Conservation (phyloP, 1,140 invertebrate genomes). For the Venturia canescens region DNA sequence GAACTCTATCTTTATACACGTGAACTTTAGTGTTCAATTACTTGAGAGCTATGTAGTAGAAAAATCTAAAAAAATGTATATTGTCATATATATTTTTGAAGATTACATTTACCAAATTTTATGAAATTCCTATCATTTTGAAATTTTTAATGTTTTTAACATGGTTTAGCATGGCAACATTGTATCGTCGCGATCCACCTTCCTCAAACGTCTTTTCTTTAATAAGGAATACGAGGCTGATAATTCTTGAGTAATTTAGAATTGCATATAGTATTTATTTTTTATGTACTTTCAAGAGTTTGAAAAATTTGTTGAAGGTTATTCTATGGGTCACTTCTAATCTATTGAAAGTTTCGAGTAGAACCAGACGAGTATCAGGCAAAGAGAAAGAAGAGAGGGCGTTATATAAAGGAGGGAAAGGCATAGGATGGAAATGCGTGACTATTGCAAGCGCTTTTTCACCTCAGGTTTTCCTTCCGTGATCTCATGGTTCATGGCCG, state of each 20-base stretch:
- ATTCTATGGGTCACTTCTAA: slow-evolving; percentile 15
- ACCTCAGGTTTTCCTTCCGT: not conserved
- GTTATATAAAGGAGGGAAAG: not conserved
- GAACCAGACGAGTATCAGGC: not conserved
- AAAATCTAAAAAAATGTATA: no score
- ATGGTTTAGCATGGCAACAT: no score
- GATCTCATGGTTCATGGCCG: not conserved
- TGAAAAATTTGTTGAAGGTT: not conserved
- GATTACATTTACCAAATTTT: no score
- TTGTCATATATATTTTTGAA: no score
- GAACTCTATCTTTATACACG: no score
- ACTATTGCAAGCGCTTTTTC: not conserved
- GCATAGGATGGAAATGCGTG: slow-evolving; percentile 27
- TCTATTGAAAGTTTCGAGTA: not conserved
- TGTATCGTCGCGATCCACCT: no score
- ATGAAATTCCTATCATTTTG: no score
- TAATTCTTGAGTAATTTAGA: not conserved
- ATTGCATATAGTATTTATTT: not conserved
- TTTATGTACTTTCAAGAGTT: not conserved
- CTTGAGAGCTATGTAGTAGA: no score
- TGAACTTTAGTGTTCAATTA: no score
- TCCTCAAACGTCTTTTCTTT: no score
- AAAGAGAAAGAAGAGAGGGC: not conserved
- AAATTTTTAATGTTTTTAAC: no score
- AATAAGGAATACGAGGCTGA: no score